A percentile compares a stretch with the other conserved stretches of the same genome.
Conservation (phyloP, 2,888 invertebrate genomes). For the Eilema griseolum region DNA sequence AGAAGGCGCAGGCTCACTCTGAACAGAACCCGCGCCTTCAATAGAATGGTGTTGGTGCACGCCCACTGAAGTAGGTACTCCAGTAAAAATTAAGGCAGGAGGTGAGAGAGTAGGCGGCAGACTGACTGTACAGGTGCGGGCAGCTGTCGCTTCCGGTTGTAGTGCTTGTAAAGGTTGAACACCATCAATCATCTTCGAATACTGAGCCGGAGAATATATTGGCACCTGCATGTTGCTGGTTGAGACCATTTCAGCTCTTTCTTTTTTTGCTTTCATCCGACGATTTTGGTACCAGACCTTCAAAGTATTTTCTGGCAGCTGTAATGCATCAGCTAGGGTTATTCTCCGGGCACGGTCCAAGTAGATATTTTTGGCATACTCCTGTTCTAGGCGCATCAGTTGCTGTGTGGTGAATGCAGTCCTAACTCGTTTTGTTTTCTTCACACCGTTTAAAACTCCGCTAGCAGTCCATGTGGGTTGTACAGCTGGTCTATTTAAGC, state of each 20-base stretch:
- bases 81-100: too few relatives aligned
- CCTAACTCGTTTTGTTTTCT: neutral
- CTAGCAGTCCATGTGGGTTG: neutral
- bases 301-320: neutral
- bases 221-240: neutral
- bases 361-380: neutral
- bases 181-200: too few relatives aligned
- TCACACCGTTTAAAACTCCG: neutral
- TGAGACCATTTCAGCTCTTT: neutral
- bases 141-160: too few relatives aligned
- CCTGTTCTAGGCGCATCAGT: neutral
- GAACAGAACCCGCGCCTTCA: too few relatives aligned
- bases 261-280: neutral
- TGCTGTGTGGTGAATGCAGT: conserved; percentile 10
- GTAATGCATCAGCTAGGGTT: neutral
- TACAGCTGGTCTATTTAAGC: neutral
- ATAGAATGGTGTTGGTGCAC: too few relatives aligned
- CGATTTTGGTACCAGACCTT: conserved; percentile 16
- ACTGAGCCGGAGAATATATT: too few relatives aligned
- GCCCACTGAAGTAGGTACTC: too few relatives aligned
- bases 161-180: too few relatives aligned
- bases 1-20: too few relatives aligned
- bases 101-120: too few relatives aligned
- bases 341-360: neutral
- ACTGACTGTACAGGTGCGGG: too few relatives aligned